Evolutionary conservation across 2,797 vertebrate species (phyloP).

Genomic region (Thalassophryne amazonica): DNA sequence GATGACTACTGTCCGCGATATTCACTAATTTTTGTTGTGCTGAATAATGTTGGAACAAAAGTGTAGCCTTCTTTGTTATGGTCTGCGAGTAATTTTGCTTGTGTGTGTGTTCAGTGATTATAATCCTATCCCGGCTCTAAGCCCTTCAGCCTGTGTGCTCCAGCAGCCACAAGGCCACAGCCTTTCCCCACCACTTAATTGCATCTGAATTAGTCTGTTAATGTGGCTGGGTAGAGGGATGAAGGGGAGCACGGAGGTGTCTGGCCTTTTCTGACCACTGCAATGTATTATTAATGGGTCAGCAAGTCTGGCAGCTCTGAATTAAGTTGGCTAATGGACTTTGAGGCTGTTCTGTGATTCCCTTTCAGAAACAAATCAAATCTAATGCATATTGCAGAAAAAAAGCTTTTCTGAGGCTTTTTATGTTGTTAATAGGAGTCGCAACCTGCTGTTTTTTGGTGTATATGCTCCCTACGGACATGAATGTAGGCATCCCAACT

Average conservation of each 20-base stretch:
- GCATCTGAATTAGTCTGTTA: conserved; percentile 81
- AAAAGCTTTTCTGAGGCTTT: conserved; percentile 18
- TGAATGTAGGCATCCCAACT: conserved; percentile 20
- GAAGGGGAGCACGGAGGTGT: conserved; percentile 69
- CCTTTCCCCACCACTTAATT: conserved; percentile 76
- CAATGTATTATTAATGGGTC: conserved; percentile 82
- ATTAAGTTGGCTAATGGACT: conserved; percentile 82
- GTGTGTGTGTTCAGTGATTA: conserved; percentile 41
- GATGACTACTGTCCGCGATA: conserved; percentile 10
- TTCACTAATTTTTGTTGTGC: conserved; percentile 4
- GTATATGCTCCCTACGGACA: conserved; percentile 8
- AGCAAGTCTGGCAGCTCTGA: conserved; percentile 73
- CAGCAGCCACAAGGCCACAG: conserved; percentile 69
- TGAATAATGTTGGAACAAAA: conserved; percentile 7
- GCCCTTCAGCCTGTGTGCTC: conserved; percentile 65
- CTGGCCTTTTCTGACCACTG: conserved; percentile 76
- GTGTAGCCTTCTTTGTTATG: conserved; percentile 22
- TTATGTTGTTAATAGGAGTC: conserved; percentile 9
- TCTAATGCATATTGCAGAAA: conserved; percentile 32
- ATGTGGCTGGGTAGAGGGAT: conserved; percentile 73
- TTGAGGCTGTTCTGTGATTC: conserved; percentile 61
- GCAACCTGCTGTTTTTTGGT: conserved; percentile 12
- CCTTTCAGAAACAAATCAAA: conserved; percentile 58
- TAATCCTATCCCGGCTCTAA: conserved; percentile 59
- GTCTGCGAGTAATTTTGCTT: conserved; percentile 47